Percentiles rank a stretch among this genome's conserved stretches.
Evolutionary conservation across 2,113 vertebrate genomes (phyloP).

Genomic region (Toxotes jaculatrix): DNA sequence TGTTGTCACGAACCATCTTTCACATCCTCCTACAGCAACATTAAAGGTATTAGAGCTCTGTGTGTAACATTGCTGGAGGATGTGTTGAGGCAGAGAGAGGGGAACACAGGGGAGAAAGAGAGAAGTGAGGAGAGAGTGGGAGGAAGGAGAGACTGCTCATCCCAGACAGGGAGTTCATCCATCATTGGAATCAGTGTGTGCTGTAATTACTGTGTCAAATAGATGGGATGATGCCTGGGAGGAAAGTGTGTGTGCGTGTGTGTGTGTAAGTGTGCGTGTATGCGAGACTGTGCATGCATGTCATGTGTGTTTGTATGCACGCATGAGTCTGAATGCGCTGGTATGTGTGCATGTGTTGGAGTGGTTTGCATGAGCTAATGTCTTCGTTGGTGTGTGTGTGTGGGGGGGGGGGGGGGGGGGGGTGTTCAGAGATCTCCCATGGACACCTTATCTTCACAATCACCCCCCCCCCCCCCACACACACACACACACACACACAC

Average conservation of each 20-base stretch:
- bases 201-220: constrained; percentile 91
- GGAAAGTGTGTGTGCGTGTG: constrained; percentile 58
- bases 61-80: constrained; percentile 52
- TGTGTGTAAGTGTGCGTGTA: constrained; percentile 43
- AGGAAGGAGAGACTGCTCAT: constrained; percentile 73
- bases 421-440: constrained; percentile 63
- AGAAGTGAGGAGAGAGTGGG: constrained; percentile 56
- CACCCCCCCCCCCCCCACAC: constrained; percentile 49
- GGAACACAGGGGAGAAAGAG: constrained; percentile 28
- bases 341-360: constrained; percentile 61
- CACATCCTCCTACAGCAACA: constrained; percentile 20
- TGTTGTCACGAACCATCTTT: constrained; percentile 37
- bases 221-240: constrained; percentile 85
- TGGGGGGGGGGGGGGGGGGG: neutral
- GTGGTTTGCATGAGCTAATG: constrained; percentile 25
- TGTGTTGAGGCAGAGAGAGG: constrained; percentile 48
- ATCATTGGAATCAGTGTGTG: constrained; percentile 88
- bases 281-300: constrained; percentile 15
- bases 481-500: constrained; percentile 26
- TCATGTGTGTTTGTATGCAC: constrained; percentile 34
- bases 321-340: constrained; percentile 37
- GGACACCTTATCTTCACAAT: constrained; percentile 83
- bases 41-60: constrained; percentile 38
- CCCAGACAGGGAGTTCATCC: constrained; percentile 87
- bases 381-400: constrained; percentile 35